A percentile compares a stretch with the other conserved stretches of the same genome.
Evolutionary conservation across 2,113 vertebrate species (phyloP).

Genomic region (Notechis scutatus): DNA sequence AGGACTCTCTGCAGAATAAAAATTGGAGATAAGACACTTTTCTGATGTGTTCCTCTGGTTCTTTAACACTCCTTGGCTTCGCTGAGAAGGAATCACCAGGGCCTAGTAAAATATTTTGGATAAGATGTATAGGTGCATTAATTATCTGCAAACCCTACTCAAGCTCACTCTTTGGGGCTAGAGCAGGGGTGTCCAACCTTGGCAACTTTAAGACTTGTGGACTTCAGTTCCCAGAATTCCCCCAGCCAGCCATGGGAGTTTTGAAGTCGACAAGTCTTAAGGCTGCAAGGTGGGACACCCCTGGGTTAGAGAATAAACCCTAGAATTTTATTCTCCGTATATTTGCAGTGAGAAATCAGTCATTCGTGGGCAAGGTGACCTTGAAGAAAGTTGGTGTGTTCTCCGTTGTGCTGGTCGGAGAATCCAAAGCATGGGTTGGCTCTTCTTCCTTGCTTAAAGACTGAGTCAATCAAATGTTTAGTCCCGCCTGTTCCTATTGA

Average conservation of each 20-base stretch:
- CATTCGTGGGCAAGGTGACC: background rate
- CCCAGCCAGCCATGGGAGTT: background rate
- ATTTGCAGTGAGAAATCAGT: background rate
- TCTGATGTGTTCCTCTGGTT: background rate
- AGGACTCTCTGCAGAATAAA: no score
- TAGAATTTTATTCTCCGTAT: no score
- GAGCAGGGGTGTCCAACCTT: no score
- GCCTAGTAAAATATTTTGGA: background rate
- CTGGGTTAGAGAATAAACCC: no score
- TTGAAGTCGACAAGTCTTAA: no score
- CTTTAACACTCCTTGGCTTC: background rate
- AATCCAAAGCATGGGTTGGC: no score
- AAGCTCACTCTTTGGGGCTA: no score
- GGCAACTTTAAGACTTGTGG: background rate
- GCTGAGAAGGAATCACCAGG: background rate
- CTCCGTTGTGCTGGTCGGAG: no score
- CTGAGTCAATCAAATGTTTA: no score
- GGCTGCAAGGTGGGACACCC: no score
- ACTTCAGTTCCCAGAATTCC: background rate
- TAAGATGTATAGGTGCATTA: background rate
- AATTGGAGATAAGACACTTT: background rate
- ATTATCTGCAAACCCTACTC: background rate
- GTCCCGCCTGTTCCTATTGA: no score
- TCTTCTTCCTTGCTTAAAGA: no score
- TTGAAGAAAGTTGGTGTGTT: background rate